A percentile compares a stretch with the other conserved stretches of the same genome.
These are phyloP conservation scores for Euthynnus affinis DNA, from an alignment of 2,797 vertebrate species.

Conservation along the genomic window DNA sequence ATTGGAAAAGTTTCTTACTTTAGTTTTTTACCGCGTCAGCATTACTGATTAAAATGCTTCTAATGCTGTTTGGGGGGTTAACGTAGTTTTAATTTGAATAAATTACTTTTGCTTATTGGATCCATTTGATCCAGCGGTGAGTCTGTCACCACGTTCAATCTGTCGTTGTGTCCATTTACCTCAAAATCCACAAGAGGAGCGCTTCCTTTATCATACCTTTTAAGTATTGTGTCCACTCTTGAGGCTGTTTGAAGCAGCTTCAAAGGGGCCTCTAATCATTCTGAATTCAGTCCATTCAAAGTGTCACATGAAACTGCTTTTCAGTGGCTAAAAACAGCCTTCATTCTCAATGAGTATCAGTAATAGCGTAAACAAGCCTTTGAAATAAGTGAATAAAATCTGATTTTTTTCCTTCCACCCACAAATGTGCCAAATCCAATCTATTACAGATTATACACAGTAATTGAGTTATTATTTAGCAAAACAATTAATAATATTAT, in stretches of 20 bases:
- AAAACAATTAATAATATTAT: not conserved
- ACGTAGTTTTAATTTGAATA: conserved; percentile 18
- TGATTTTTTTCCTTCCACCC: not conserved
- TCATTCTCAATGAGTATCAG: conserved; percentile 17
- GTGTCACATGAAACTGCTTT: conserved; percentile 36
- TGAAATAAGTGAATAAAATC: conserved; percentile 18
- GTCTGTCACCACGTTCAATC: not conserved
- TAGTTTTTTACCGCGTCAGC: not conserved
- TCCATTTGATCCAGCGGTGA: not conserved
- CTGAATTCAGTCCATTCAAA: conserved; percentile 46
- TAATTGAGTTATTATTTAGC: not conserved
- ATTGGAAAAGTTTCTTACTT: not conserved
- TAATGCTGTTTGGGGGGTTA: not conserved
- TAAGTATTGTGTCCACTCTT: conserved; percentile 43
- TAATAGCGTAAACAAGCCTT: conserved; percentile 25
- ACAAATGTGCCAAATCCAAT: not conserved
- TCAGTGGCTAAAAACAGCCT: conserved; percentile 36
- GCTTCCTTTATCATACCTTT: conserved; percentile 27
- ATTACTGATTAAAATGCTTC: not conserved
- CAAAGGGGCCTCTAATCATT: conserved; percentile 49
- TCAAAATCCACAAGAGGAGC: conserved; percentile 4
- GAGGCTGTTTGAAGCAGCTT: conserved; percentile 63
- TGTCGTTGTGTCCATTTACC: not conserved
- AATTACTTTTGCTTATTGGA: conserved; percentile 1
- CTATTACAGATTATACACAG: not conserved